phyloP scores from a whole-genome alignment of 2,113 vertebrate genomes.

The Mustela lutreola region DNA sequence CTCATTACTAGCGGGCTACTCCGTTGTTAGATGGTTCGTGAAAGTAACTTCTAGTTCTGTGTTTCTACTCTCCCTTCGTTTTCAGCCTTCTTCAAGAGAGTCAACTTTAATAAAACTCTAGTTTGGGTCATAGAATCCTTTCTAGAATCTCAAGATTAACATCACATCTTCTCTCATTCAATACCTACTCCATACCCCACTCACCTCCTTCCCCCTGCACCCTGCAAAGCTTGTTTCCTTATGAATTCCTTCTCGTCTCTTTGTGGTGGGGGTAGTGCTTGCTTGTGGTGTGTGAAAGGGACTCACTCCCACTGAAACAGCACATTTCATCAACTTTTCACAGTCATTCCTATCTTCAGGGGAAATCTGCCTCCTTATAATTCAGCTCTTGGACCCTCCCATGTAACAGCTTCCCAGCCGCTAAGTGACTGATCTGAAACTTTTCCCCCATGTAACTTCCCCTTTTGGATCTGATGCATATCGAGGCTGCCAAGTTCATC shows the following conservation, averaged over 20 bases:
- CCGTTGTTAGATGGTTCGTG: background rate
- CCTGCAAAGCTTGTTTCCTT: background rate
- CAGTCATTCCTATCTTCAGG: background rate
- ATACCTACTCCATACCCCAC: rapidly evolving
- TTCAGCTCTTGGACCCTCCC: background rate
- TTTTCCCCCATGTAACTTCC: background rate
- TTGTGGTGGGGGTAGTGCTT: background rate
- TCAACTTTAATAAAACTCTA: background rate
- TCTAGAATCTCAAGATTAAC: background rate
- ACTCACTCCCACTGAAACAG: background rate
- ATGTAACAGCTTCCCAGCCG: background rate
- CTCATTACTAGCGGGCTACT: background rate
- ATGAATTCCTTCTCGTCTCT: background rate
- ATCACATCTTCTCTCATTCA: background rate
- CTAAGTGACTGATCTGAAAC: background rate
- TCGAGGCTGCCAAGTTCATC: background rate
- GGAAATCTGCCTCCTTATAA: background rate
- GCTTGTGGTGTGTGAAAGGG: background rate
- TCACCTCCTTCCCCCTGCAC: no score
- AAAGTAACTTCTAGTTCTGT: background rate
- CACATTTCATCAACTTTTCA: background rate
- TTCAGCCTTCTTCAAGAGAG: background rate
- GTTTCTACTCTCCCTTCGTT: background rate
- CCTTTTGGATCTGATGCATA: background rate
- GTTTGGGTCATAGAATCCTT: background rate